phyloP scores from a whole-genome alignment of 2,113 vertebrate species.

The Telmatochromis bifrenatus region DNA sequence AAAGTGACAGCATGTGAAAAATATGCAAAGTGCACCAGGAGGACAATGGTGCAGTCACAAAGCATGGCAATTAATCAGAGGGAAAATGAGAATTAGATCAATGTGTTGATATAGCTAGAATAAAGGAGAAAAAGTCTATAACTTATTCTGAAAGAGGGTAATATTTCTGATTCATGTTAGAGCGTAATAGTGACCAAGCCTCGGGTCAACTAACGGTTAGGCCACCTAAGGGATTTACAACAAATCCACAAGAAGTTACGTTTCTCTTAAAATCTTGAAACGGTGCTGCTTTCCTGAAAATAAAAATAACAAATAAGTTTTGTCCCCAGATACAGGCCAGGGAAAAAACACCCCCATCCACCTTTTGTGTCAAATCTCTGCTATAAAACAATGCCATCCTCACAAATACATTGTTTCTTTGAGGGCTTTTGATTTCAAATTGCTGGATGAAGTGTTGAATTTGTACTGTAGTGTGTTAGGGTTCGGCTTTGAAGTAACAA shows the following conservation, averaged over 20 bases:
- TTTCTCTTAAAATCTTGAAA: neutral
- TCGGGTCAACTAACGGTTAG: conserved; percentile 11
- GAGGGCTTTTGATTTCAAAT: neutral
- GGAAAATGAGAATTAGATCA: conserved; percentile 47
- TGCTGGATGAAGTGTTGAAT: neutral
- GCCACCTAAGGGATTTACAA: neutral
- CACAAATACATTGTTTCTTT: neutral
- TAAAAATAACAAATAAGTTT: neutral
- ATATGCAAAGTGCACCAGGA: conserved; percentile 43
- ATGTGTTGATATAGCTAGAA: conserved; percentile 38
- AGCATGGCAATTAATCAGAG: conserved; percentile 37
- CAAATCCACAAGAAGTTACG: neutral
- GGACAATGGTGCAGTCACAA: conserved; percentile 34
- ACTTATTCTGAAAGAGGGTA: neutral
- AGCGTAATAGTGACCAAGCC: neutral
- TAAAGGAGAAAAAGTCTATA: conserved; percentile 22
- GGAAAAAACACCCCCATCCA: neutral
- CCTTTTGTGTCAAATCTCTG: neutral
- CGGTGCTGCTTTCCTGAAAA: neutral
- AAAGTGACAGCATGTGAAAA: conserved; percentile 35
- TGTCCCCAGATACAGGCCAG: neutral
- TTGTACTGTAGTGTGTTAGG: neutral
- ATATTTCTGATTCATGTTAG: conserved; percentile 21
- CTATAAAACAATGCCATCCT: neutral
- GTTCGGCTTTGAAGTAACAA: neutral